Base-by-base conservation (phyloP, 2,113 vertebrate genomes). In the Phainopepla nitens region DNA sequence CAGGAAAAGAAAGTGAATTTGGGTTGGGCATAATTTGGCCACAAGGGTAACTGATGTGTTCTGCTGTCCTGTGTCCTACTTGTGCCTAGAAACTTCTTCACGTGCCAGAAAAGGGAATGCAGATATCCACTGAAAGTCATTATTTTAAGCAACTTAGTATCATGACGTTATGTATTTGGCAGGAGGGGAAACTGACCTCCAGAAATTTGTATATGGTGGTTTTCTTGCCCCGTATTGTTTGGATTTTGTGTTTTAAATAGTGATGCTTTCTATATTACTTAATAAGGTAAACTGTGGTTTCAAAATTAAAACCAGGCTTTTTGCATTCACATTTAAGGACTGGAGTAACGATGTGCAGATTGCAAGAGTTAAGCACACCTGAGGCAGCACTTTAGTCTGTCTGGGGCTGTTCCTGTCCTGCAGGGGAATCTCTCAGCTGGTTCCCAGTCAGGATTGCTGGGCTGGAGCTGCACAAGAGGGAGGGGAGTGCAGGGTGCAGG, bases 321-420 rank as follows among this genome's bases (percentile, higher is more conserved):
- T 57, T 83, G 33, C 50, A 33, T 58, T 58, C 22, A 15, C 33
- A 6, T 65, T 80, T 65, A 42, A 75, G 47, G 61, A 33, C 17
- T n/a, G 56, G 33, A 54, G 44, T 53, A 33, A 62, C 44, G n/a
- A 44, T 35, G 51, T 60, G 45, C 21, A 29, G 66, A 35, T 45
- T 9, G 9, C 36, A 47, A 5, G 42, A 39, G 68, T 45, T 39
- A 19, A 49, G 27, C 15, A 8, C 56, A 54, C 41, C 42, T 45
- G 68, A 41, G 54, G 57, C 86, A 61, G 64, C 28, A 29, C 4
- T 90, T 4, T 3, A 0, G 3, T 60, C 15, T 60, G 1, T 16
- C 5, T 3, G 5, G 61, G 76, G 41, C 62, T 68, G 19, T 13
- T 20, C 49, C 31, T 27, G 3, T 1, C 0, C 54, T 27, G 82